Evolutionary conservation across 2,888 invertebrate species (phyloP).

Genomic region (Busseola fusca): DNA sequence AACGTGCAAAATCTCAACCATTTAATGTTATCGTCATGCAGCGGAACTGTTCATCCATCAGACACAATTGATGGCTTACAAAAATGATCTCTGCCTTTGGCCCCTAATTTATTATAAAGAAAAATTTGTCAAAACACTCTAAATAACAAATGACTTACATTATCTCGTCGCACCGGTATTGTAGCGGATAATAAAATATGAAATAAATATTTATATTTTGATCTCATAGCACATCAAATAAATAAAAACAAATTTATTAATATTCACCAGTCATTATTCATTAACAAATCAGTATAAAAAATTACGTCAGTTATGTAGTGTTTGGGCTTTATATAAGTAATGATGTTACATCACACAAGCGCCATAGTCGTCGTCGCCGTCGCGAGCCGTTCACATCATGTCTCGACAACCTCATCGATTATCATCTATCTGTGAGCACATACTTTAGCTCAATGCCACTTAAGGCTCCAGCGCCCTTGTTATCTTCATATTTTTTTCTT

Average conservation of each 20-base stretch:
- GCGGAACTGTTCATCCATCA: constrained; percentile 80
- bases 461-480: constrained; percentile 29
- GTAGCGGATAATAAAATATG: constrained; percentile 82
- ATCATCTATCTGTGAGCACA: constrained; percentile 53
- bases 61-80: constrained; percentile 80
- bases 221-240: constrained; percentile 53
- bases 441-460: constrained; percentile 45
- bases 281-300: constrained; percentile 22
- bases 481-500: constrained; percentile 51
- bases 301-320: constrained; percentile 7
- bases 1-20: constrained; percentile 77
- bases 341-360: constrained; percentile 24
- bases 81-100: constrained; percentile 72
- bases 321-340: constrained; percentile 21
- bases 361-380: constrained; percentile 4
- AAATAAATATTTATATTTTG: constrained; percentile 63
- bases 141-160: constrained; percentile 86
- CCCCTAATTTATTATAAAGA: constrained; percentile 76
- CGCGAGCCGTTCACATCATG: constrained; percentile 45
- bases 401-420: constrained; percentile 50
- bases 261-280: constrained; percentile 40
- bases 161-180: constrained; percentile 86
- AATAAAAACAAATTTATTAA: constrained; percentile 37
- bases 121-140: constrained; percentile 79
- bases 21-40: constrained; percentile 82